Base-by-base conservation (phyloP, 2,797 vertebrate genomes). In the Leptodactylus fallax region DNA sequence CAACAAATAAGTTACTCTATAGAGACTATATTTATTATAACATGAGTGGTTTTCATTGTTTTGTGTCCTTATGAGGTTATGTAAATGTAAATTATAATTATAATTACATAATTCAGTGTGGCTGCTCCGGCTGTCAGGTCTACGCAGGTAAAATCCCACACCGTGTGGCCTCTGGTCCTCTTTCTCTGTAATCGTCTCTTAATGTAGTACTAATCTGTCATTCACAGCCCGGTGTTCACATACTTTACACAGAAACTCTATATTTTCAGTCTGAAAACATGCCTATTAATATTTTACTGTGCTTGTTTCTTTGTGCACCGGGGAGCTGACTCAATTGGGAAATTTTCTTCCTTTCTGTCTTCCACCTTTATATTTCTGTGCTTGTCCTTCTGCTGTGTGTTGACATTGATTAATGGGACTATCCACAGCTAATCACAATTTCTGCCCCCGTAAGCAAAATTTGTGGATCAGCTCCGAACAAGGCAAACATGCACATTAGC, bases 361-460 rank as follows among this genome's bases (percentile, higher is more conserved):
- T 72, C 47, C 16, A 36, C 60, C 63, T 67, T 9, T 36, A 89
- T 65, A 12, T 49, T 11, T 7, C 72, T 53, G 72, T 55, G 81
- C 69, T 81, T 88, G 87, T 88, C 89, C 87, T 90, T 82, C 91
- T 83, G 8, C 14, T 3, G 86, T 36, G 78, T 90, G 67, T 81
- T 84, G 89, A 90, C 72, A 0, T 78, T 91, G 91, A 83, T 88
- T 79, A 85, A 90, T 86, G 89, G 91, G 79, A 36, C 79, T 91
- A 88, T 90, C 36, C 0, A 81, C 85, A 89, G 85, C 85, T 80
- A 85, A 86, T 81, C 17, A 58, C 12, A 2, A 58, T 90, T 77
- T 60, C 82, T 7, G 3, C 80, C 10, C 5, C 47, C 71, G 87
- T 81, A 81, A 91, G 88, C 79, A 87, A 89, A 78, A 71, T 86